Evolutionary conservation across 2,888 invertebrate genomes (phyloP), one percentile per base, ranked within the genome.

Genomic region (Drosophila tanythrix): DNA sequence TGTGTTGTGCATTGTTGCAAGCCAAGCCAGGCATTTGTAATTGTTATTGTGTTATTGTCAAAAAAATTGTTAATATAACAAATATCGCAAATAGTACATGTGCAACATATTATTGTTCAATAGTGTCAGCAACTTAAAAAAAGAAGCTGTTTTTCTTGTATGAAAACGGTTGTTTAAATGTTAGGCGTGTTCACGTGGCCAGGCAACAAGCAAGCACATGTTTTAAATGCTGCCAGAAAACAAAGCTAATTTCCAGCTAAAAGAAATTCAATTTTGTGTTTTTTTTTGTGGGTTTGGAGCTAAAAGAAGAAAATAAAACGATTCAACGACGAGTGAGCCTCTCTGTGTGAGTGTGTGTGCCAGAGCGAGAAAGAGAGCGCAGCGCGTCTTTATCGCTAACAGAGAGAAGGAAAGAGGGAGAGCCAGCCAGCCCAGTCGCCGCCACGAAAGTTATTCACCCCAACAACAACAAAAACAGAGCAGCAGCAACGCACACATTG

Each of bases 381-480:
- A 31, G 67, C 61, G 53, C 33, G 46, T 78, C 73, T 73, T 78
- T 78, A 46, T 72, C 73, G 64, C 65, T 65, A 70, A 73, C 74
- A 77, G 82, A 70, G 74, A 77, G 70, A 59, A 71, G 83, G 82
- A 60, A 67, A 83, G 83, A 70, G 79, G 69, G 87, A 89, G 83
- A 88, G 86, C 65, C 69, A 83, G 65, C 68, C 83, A 81, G 82
- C 74, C 78, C 74, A 88, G 87, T 72, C 84, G 87, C 85, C 89
- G 90, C 89, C 90, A 89, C 90, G 90, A 82, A 85, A 85, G 85
- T 85, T 85, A 85, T 85, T 85, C 90, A 85, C 85, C 85, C 85
- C 90, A 86, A 81, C 89, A 87, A 88, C 91, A 89, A 87, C 89
- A 79, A 76, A 75, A 76, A 33, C 21, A 29, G 38, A 25, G 27